Conservation (phyloP, 2,113 vertebrate species). For the Okapia johnstoni region DNA sequence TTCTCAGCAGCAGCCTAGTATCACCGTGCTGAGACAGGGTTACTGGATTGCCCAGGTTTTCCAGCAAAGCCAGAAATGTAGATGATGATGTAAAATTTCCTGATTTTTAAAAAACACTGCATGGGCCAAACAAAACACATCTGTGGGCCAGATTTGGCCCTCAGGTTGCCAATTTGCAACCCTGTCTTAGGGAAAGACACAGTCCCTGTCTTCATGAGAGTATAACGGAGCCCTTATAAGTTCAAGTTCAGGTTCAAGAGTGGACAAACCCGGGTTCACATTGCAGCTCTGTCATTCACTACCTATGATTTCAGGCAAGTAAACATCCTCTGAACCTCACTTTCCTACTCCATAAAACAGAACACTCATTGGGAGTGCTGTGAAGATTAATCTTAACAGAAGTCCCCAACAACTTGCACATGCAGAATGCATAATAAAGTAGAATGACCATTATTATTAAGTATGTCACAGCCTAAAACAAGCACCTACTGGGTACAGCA, state of each 20-base stretch:
- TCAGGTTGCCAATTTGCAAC: neutral
- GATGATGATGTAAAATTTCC: constrained; percentile 55
- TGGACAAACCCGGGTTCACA: neutral
- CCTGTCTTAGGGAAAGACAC: neutral
- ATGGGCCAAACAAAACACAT: constrained; percentile 41
- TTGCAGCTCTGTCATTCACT: neutral
- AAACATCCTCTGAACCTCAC: neutral
- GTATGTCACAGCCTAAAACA: neutral
- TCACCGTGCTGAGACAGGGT: neutral
- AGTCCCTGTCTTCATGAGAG: neutral
- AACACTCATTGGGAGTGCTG: neutral
- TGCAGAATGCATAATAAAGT: neutral
- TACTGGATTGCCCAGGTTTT: neutral
- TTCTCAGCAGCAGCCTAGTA: neutral
- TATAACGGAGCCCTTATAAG: neutral
- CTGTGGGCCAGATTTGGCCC: constrained; percentile 19
- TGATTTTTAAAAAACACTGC: constrained; percentile 7
- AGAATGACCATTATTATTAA: neutral
- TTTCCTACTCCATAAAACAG: neutral
- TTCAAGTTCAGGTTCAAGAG: neutral
- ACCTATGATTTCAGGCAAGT: neutral
- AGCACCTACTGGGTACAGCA: neutral
- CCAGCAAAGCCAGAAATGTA: constrained; percentile 35
- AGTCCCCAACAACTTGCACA: neutral
- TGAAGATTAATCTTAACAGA: neutral